Percentiles rank a stretch among this genome's conserved stretches.
Evolutionary conservation across 1,140 invertebrate species (phyloP).

Genomic region (Cataglyphis hispanica): DNA sequence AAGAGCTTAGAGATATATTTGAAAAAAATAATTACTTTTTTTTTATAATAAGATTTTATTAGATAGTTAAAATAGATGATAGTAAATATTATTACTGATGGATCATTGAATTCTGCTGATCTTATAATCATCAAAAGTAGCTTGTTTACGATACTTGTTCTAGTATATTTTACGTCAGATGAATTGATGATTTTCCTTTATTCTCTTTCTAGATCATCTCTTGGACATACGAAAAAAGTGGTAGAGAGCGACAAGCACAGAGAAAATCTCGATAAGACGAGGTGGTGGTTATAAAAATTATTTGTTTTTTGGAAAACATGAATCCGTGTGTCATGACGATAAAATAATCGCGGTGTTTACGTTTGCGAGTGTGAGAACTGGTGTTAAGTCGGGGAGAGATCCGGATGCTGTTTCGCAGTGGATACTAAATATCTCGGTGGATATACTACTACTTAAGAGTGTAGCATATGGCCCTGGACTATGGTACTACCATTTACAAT

Average conservation of each 20-base stretch:
- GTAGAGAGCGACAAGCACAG: slow-evolving; percentile 20
- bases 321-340: slow-evolving; percentile 13
- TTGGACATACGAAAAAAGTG: slow-evolving; percentile 43
- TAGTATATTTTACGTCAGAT: slow-evolving; percentile 17
- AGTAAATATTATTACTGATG: background rate
- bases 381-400: slow-evolving; percentile 8
- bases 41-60: background rate
- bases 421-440: slow-evolving; percentile 43
- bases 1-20: background rate
- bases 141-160: background rate
- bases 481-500: slow-evolving; percentile 82
- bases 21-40: background rate
- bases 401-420: slow-evolving; percentile 36
- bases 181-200: slow-evolving; percentile 47
- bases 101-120: background rate
- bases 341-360: slow-evolving; percentile 43
- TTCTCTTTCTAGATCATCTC: slow-evolving; percentile 60
- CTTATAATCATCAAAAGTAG: background rate
- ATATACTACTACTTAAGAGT: slow-evolving; percentile 65
- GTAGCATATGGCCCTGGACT: slow-evolving; percentile 82
- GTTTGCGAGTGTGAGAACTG: slow-evolving; percentile 45
- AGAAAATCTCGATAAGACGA: slow-evolving; percentile 47
- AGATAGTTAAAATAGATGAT: background rate
- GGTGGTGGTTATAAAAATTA: slow-evolving; percentile 40
- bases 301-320: slow-evolving; percentile 21